Base-by-base conservation (phyloP, 2,888 invertebrate species). In the Altica lythri region DNA sequence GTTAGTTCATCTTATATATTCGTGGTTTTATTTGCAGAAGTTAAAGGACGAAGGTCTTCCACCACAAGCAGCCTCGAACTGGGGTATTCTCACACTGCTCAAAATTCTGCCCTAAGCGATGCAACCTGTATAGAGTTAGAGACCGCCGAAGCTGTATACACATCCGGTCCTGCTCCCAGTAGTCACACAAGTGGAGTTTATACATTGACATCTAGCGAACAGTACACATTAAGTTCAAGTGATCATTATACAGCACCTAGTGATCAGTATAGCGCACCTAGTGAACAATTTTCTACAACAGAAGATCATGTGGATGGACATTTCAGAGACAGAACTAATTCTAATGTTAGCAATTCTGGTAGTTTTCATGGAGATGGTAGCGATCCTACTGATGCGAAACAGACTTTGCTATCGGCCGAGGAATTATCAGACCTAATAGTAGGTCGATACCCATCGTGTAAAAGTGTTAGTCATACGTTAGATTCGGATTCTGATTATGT, bases 401-500 rank as follows among this genome's bases (percentile, higher is more conserved):
- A 87, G 60, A 85, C 87, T 14, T 77, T 90, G 51, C 79, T 92
- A 5, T 89, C 90, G 22, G 92, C 92, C 4, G 90, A 90, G 70
- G 92, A 92, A 73, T 77, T 92, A 18, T 90, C 90, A 14, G 90
- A 92, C 68, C 75, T 92, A 54, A 92, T 92, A 50, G 92, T 92
- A 1, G 91, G 90, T 1, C 84, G 86, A 12, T 92, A 91, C 77
- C 92, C 86, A 1, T 83, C 83, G 1, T 78, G 85, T 14, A 89
- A 90, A 69, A 89, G 90, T 1, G 89, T 92, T 30, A 91, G 92
- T 67, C 86, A 87, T 63, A 92, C 90, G 0, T 81, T 93, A 68
- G 92, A 93, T 72, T 92, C 93, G 0, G 91, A 92, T 68, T 92
- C 91, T 18, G 93, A 94, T 74, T 94, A 94, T 72, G 93, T 93